Conservation (phyloP, 2,888 invertebrate genomes). For the Microctonus hyperodae region DNA sequence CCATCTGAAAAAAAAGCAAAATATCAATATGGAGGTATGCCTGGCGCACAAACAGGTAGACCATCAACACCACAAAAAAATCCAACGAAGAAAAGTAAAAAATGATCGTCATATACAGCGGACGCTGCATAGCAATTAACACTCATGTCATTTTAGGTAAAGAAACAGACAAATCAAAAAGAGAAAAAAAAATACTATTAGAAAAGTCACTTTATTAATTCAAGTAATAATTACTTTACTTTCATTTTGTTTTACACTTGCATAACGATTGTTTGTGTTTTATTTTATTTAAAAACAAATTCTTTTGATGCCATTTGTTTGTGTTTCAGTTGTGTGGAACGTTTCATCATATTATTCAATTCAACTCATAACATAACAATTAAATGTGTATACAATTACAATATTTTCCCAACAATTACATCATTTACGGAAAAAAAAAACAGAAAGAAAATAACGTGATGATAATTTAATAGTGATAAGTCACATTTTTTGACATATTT, state of each 20-base stretch:
- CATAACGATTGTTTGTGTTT: neutral
- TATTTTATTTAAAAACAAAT: constrained; percentile 15
- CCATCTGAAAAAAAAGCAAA: constrained; percentile 99
- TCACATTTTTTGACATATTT: neutral
- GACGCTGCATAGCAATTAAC: constrained; percentile 57
- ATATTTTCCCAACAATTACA: constrained; percentile 12
- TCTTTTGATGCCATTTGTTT: constrained; percentile 19
- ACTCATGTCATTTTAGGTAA: constrained; percentile 55
- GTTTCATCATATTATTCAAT: constrained; percentile 25
- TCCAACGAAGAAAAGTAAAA: constrained; percentile 64
- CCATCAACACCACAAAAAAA: constrained; percentile 86
- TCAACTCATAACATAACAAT: constrained; percentile 27
- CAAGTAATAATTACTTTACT: neutral
- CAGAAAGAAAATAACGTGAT: neutral
- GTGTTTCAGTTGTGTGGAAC: constrained; percentile 26
- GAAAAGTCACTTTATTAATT: neutral
- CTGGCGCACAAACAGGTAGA: constrained; percentile 73
- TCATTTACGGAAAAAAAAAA: neutral
- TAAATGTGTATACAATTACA: constrained; percentile 26
- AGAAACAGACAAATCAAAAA: constrained; percentile 3
- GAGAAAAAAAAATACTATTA: constrained; percentile 16
- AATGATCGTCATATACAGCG: constrained; percentile 67
- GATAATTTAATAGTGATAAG: constrained; percentile 3
- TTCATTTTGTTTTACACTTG: neutral
- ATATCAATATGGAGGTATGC: constrained; percentile 93